Conservation (phyloP, 2,797 vertebrate species). For the Phoxinus dragarum region DNA sequence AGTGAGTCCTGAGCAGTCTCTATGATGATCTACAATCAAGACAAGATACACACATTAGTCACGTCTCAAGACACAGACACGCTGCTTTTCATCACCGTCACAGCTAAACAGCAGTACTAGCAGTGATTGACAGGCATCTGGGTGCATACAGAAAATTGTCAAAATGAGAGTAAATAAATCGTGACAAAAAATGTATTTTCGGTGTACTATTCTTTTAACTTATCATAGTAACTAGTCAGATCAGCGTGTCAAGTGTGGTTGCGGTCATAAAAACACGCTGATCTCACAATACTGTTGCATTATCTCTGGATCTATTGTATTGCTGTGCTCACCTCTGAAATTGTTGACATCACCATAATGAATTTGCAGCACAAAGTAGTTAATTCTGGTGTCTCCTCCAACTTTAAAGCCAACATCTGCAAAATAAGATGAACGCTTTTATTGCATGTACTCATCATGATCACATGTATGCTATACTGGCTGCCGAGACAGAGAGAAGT, state of each 20-base stretch:
- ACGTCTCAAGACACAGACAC: background rate
- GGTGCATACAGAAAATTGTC: background rate
- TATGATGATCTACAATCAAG: constrained; percentile 88
- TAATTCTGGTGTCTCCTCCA: constrained; percentile 85
- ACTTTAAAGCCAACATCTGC: constrained; percentile 96
- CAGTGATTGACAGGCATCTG: background rate
- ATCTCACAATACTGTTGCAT: background rate
- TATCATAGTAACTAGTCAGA: background rate
- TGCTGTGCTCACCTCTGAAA: constrained; percentile 84
- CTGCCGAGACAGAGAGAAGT: background rate
- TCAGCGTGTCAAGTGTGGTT: background rate
- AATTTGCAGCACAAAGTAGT: constrained; percentile 94
- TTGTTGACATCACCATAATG: constrained; percentile 92
- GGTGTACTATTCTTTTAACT: background rate
- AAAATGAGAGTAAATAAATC: background rate
- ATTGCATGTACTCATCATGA: constrained; percentile 29
- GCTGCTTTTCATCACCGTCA: background rate
- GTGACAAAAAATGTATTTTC: background rate
- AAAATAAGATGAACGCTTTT: constrained; percentile 10
- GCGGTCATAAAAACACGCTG: background rate
- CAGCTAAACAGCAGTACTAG: background rate
- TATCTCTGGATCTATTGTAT: background rate
- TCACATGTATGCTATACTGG: background rate
- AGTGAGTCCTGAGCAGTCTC: constrained; percentile 92
- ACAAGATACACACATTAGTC: constrained; percentile 1